Base-by-base conservation (phyloP, 1,140 invertebrate genomes). In the Hyphantria cunea region DNA sequence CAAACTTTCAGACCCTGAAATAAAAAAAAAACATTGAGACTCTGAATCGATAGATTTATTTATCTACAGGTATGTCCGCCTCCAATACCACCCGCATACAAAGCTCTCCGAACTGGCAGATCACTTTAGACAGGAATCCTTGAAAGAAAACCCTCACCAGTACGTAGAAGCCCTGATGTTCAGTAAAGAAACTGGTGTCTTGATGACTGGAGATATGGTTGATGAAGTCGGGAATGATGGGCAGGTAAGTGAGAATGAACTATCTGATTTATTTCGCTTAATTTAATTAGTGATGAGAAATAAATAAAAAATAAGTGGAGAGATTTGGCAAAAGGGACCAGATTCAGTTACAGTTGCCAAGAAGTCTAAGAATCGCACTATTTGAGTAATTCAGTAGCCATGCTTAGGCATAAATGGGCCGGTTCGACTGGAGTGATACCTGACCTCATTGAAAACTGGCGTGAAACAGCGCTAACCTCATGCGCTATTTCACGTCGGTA, bases 91-190 rank as follows among this genome's bases (percentile, higher is more conserved):
- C 9, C 94, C 95, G 0, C 92, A 93, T n/a, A 83, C 92, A 39
- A 92, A 91, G 15, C 67, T 93, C 45, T 74, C 93, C 12, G 86
- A 93, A 31, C 84, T 93, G 4, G 71, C 90, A 0, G 71, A 90
- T 34, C 76, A 90, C 11, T 94, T 94, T 76, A 76, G 82, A 50
- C 76, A 92, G 63, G 92, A 93, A 68, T 91, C 92, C 3, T 66
- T 82, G 14, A 92, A 92, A 49, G 74, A 87, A 42, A 65, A 89
- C 0, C 91, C 92, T 0, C 94, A 95, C 76, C 92, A 96, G 64
- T 97, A 97, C 88, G 94, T 97, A 0, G 96, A 97, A 83, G 94
- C 93, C 4, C 78, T 97, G 9, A 89, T 95, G 59, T 97, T 92
- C 76, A 92, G 86, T 41, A 87, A 92, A 56, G 87, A 95, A 33